Conservation (phyloP, 2,797 vertebrate species). For the Typhlichthys eigenmanni region DNA sequence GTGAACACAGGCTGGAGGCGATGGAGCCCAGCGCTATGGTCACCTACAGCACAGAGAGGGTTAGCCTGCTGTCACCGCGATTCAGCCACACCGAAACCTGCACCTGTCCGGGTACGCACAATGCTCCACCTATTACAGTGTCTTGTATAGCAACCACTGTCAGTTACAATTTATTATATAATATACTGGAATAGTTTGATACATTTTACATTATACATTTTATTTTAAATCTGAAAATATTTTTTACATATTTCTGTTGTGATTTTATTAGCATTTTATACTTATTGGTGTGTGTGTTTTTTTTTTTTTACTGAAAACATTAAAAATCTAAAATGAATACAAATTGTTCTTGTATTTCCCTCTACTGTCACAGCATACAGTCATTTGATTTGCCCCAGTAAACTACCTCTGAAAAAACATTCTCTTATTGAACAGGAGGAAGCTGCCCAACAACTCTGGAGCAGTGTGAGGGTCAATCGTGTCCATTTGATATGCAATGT, state of each 20-base stretch:
- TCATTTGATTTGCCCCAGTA: no score
- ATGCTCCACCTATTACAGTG: not conserved
- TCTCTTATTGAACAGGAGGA: constrained; percentile 71
- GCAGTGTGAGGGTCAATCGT: constrained; percentile 86
- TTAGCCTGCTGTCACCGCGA: constrained; percentile 87
- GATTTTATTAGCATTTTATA: no score
- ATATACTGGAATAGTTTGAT: not conserved
- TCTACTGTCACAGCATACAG: no score
- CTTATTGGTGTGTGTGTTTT: no score
- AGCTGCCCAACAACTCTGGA: constrained; percentile 77
- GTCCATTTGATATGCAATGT: constrained; percentile 91
- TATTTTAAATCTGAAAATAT: no score
- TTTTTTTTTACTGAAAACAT: not conserved
- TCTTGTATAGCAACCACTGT: constrained; percentile 69
- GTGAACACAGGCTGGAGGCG: constrained; percentile 80
- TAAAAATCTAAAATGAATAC: not conserved
- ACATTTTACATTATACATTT: not conserved
- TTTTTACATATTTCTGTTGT: no score
- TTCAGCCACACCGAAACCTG: constrained; percentile 72
- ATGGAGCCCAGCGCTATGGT: constrained; percentile 81
- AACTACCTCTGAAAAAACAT: not conserved
- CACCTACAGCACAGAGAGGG: constrained; percentile 88
- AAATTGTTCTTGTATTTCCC: no score
- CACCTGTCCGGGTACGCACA: constrained; percentile 69
- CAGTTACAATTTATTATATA: no score